Conservation (phyloP, 2,113 vertebrate species). For the Hypocryptadius cinnamomeus region DNA sequence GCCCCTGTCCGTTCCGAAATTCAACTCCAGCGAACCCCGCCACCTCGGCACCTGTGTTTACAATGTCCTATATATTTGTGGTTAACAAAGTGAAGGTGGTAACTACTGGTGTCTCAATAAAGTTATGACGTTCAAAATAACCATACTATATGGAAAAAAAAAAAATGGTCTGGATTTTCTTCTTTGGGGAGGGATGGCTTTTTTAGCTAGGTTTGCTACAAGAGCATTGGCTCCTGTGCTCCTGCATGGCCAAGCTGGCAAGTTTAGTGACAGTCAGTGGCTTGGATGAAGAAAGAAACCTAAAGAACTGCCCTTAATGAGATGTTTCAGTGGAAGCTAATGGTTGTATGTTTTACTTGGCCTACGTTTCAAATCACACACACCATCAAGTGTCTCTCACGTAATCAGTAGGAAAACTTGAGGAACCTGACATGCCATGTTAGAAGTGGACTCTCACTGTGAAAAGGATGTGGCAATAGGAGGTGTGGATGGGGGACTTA, state of each 20-base stretch:
- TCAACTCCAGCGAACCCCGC: constrained; percentile 25
- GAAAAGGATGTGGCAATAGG: neutral
- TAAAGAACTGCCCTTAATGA: neutral
- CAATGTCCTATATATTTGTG: constrained; percentile 70
- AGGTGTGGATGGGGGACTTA: neutral
- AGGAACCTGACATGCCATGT: neutral
- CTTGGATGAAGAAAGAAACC: neutral
- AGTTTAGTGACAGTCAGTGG: neutral
- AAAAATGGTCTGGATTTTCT: neutral
- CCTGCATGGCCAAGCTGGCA: neutral
- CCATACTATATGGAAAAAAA: constrained; percentile 18
- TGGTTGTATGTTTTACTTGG: neutral
- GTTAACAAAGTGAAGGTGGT: constrained; percentile 78
- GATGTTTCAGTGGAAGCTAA: neutral
- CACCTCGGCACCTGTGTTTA: constrained; percentile 63
- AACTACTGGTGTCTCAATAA: constrained; percentile 79
- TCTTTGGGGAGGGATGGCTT: neutral
- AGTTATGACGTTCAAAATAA: constrained; percentile 67
- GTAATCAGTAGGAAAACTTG: neutral
- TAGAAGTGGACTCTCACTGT: neutral
- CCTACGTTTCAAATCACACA: neutral
- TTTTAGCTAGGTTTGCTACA: neutral
- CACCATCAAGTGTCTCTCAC: neutral
- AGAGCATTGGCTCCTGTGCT: neutral
- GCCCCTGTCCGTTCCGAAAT: neutral